Evolutionary conservation across 2,797 vertebrate species (phyloP).

Genomic region (Chrosomus eos): DNA sequence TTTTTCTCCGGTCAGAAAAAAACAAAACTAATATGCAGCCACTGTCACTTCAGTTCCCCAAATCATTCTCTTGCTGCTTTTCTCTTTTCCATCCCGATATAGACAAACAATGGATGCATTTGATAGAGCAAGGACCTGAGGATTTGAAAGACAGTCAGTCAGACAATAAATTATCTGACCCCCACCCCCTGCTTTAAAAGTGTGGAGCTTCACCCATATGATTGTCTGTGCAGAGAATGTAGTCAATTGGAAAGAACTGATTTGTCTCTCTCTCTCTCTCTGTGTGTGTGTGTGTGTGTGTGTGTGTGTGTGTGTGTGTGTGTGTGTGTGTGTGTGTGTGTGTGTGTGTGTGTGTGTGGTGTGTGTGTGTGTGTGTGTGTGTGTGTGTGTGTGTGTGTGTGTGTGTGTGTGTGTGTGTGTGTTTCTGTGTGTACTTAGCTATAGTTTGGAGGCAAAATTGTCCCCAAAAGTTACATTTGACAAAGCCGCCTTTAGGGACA

Average conservation of each 20-base stretch:
- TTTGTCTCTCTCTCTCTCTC: not conserved
- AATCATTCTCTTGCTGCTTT: constrained; percentile 34
- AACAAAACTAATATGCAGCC: constrained; percentile 66
- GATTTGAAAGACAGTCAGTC: constrained; percentile 72
- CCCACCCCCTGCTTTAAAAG: constrained; percentile 75
- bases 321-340: not conserved
- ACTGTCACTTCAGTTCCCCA: constrained; percentile 9
- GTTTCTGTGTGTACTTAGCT: not conserved
- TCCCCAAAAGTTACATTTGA: not conserved
- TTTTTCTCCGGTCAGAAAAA: constrained; percentile 70
- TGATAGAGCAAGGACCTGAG: constrained; percentile 78
- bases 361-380: not conserved
- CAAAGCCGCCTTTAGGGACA: not conserved
- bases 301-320: not conserved
- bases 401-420: not conserved
- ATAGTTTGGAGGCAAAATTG: not conserved
- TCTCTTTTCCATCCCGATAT: constrained; percentile 65
- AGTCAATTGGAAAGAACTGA: constrained; percentile 72
- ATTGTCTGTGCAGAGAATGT: constrained; percentile 72
- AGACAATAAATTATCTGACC: constrained; percentile 68
- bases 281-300: not conserved
- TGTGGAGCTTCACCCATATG: constrained; percentile 79
- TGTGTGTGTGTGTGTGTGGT: not conserved
- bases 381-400: not conserved
- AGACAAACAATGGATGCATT: constrained; percentile 75